Evolutionary conservation across 2,113 vertebrate genomes (phyloP).

Genomic region (Crotalus viridis): DNA sequence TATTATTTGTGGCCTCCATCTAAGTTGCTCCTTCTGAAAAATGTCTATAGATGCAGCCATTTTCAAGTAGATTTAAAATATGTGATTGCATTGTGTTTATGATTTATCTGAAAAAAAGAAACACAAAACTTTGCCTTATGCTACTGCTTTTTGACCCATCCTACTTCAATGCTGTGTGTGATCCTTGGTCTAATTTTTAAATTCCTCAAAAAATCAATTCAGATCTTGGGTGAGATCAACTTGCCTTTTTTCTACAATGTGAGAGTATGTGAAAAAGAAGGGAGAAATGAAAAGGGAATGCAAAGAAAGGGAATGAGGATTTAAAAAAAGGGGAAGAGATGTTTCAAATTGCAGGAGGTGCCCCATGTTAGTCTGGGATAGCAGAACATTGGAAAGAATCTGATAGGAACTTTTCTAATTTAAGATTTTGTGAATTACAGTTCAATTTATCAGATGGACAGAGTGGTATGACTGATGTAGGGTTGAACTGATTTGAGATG

Average conservation of each 20-base stretch:
- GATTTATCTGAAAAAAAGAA: neutral
- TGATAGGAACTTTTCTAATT: neutral
- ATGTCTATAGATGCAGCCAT: neutral
- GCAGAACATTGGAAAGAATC: neutral
- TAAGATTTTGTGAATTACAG: neutral
- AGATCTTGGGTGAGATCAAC: neutral
- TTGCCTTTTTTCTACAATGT: neutral
- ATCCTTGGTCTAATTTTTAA: neutral
- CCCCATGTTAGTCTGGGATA: neutral
- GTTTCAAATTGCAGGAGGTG: neutral
- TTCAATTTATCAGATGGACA: neutral
- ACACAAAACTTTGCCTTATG: neutral
- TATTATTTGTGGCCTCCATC: neutral
- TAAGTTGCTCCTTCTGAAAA: constrained; percentile 19
- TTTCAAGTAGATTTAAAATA: constrained; percentile 1
- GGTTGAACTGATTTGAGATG: neutral
- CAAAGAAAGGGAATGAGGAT: neutral
- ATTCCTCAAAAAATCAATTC: neutral
- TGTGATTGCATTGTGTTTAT: neutral
- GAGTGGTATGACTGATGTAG: neutral
- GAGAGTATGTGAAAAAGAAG: neutral
- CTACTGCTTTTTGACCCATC: neutral
- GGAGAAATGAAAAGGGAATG: neutral
- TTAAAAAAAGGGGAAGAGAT: neutral
- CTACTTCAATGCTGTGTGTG: neutral